Conservation (phyloP, 2,113 vertebrate species). For the Pelecanus crispus region DNA sequence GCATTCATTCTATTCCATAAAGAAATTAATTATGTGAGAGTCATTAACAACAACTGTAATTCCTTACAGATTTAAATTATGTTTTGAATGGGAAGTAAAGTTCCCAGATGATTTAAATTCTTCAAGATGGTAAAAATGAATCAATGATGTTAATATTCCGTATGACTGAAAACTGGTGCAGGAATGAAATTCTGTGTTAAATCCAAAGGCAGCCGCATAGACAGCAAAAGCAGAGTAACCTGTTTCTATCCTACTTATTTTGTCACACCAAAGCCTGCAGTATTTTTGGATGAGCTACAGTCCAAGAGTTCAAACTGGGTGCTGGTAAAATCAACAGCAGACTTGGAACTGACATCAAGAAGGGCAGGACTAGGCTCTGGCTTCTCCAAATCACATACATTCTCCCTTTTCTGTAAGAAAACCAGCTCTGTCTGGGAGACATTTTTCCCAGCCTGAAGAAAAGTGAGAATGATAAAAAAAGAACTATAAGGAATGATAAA, state of each 20-base stretch:
- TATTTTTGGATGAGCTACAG: not conserved
- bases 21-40: slow-evolving; percentile 18
- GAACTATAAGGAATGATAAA: not conserved
- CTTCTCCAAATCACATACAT: not conserved
- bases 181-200: not conserved
- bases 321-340: not conserved
- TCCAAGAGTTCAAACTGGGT: not conserved
- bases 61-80: not conserved
- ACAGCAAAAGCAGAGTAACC: not conserved
- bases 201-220: not conserved
- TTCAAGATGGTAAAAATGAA: not conserved
- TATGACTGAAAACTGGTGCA: not conserved
- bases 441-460: not conserved
- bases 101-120: not conserved
- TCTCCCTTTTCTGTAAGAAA: not conserved
- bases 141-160: slow-evolving; percentile 4
- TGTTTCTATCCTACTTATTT: not conserved
- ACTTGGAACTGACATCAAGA: not conserved
- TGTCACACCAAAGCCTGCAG: not conserved
- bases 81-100: not conserved
- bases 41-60: slow-evolving; percentile 22
- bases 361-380: not conserved
- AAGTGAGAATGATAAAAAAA: not conserved
- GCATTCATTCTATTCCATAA: not conserved
- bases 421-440: not conserved